A percentile compares a stretch with the other conserved stretches of the same genome.
Evolutionary conservation across 2,888 invertebrate genomes (phyloP).

Genomic region (Sabatieria punctata): DNA sequence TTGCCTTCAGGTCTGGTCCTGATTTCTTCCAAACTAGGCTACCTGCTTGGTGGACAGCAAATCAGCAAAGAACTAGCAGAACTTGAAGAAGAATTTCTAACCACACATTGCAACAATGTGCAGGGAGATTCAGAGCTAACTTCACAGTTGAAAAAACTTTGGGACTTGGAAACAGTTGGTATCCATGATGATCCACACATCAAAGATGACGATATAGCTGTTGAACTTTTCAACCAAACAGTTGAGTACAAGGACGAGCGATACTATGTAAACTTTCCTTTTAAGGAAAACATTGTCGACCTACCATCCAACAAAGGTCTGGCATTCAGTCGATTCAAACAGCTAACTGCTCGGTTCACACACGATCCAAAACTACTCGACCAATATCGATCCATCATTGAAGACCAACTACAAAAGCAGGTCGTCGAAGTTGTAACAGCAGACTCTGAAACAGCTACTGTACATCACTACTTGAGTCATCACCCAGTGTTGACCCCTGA

Average conservation of each 20-base stretch:
- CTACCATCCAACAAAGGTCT: neutral
- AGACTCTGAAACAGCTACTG: neutral
- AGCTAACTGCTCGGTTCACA: neutral
- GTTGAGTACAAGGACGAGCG: no score
- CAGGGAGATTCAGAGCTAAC: no score
- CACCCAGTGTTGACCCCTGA: slow-evolving; percentile 5
- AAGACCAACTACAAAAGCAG: slow-evolving; percentile 7
- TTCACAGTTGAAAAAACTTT: neutral
- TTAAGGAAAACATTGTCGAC: neutral
- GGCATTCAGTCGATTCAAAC: neutral
- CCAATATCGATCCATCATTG: slow-evolving; percentile 3
- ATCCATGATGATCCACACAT: neutral
- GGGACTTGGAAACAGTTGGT: neutral
- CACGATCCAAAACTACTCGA: neutral
- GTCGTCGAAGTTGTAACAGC: slow-evolving; percentile 8
- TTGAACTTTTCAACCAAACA: neutral
- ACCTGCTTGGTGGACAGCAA: neutral
- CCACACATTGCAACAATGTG: no score
- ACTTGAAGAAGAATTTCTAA: no score
- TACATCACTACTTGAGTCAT: slow-evolving; percentile 7
- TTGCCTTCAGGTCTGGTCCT: neutral
- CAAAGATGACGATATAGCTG: neutral
- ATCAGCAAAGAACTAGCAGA: no score
- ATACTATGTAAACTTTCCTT: neutral
- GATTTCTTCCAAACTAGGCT: neutral